A percentile compares a stretch with the other conserved stretches of the same genome.
Conservation (phyloP, 1,140 invertebrate genomes). For the Lordiphosa stackelbergi region DNA sequence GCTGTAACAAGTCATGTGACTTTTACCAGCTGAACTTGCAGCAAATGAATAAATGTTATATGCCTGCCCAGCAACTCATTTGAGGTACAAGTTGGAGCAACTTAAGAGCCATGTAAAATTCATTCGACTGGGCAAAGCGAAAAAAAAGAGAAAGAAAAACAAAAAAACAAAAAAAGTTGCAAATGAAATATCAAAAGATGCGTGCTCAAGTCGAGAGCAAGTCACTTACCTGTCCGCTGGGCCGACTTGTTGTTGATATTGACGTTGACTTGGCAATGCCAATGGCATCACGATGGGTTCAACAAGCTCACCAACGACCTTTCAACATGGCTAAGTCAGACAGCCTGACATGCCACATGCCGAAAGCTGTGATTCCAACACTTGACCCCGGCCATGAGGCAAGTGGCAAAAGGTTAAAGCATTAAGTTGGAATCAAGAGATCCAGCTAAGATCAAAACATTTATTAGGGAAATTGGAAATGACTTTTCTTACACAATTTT, state of each 20-base stretch:
- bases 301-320: constrained; percentile 26
- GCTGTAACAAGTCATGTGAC: constrained; percentile 28
- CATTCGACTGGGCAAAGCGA: constrained; percentile 45
- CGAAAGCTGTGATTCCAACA: neutral
- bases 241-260: constrained; percentile 12
- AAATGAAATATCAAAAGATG: constrained; percentile 40
- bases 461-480: no score
- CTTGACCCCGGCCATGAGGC: no score
- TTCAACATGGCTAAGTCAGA: constrained; percentile 9
- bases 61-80: constrained; percentile 30
- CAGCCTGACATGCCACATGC: neutral
- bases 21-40: constrained; percentile 48
- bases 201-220: constrained; percentile 16
- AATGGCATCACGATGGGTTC: constrained; percentile 2
- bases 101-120: constrained; percentile 61
- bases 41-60: constrained; percentile 44
- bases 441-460: no score
- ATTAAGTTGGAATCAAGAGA: no score
- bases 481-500: no score
- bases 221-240: constrained; percentile 3
- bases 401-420: no score
- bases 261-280: constrained; percentile 19
- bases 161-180: constrained; percentile 36
- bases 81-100: constrained; percentile 3
- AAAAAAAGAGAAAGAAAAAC: no score